Base-by-base conservation (phyloP, 2,888 invertebrate genomes). In the Synanthedon andrenaeformis region DNA sequence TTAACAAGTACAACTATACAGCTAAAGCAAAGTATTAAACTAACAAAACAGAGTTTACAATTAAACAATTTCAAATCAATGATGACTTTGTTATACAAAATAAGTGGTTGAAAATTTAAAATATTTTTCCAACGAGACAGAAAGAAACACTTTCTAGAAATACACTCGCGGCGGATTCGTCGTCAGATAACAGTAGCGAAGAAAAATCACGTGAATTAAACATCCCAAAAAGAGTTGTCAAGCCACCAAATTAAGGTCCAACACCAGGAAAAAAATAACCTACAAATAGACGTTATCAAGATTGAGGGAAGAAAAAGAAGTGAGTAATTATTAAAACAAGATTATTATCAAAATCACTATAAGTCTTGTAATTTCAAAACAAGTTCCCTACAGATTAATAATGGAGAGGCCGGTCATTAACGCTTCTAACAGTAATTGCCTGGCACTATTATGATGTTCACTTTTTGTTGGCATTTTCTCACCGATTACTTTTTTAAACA, bases 271-370 rank as follows among this genome's bases (percentile, higher is more conserved):
- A 78, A n/a, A 83, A 79, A 82, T 82, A 79, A 75, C 77, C 67
- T 78, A 85, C 80, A 83, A 85, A 85, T 78, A 80, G 73, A 70
- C 66, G 63, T 71, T 72, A 84, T 85, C 82, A 82, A 83, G 84
- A 83, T 85, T 79, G 79, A 79, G 75, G 70, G 74, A 80, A 79
- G 77, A 79, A 70, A 75, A 80, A 84, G 80, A 79, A 79, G 69
- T 74, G 69, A 74, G 82, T 85, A 82, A 87, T 84, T 85, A 86
- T 84, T 78, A 80, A 75, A 82, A 84, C 80, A 80, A 85, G 86
- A 86, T 86, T 80, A 82, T 79, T 84, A 86, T 87, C 86, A 69
- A 75, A 82, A 82, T 80, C 70, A 72, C 76, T 79, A 74, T 79
- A 81, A 79, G 80, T 80, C 80, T 79, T 76, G 77, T 72, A 69